These are phyloP conservation scores for Pocota personata DNA, from an alignment of 2,888 invertebrate genomes.

Conservation along the genomic window DNA sequence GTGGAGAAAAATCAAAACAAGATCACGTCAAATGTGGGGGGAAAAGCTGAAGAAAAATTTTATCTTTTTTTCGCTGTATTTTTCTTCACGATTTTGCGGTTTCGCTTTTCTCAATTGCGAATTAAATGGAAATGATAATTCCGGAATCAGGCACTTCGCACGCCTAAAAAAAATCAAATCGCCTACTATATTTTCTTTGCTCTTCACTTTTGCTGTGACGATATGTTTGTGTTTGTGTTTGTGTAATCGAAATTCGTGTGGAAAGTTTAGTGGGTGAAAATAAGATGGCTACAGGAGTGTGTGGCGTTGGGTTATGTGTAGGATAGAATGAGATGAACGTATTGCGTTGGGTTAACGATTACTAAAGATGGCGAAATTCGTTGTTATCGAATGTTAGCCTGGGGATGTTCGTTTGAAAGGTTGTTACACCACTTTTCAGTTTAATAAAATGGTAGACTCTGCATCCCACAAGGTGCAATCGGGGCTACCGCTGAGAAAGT, in stretches of 20 bases:
- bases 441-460: no score
- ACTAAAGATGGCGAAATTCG: constrained; percentile 31
- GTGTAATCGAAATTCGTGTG: constrained; percentile 6
- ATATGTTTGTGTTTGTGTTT: constrained; percentile 15
- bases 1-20: constrained; percentile 36
- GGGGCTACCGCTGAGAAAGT: no score
- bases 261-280: background rate
- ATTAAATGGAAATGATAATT: constrained; percentile 55
- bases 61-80: constrained; percentile 4
- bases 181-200: constrained; percentile 61
- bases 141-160: constrained; percentile 66
- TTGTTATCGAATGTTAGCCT: constrained; percentile 9
- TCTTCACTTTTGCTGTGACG: constrained; percentile 23
- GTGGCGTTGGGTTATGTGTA: no score
- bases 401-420: constrained; percentile 31
- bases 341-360: background rate
- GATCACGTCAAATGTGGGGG: constrained; percentile 23
- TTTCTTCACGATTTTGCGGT: constrained; percentile 27
- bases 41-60: constrained; percentile 10
- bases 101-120: constrained; percentile 43
- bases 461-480: no score
- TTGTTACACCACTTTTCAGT: background rate
- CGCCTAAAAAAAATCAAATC: constrained; percentile 71
- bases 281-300: background rate
- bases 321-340: background rate